A percentile compares a stretch with the other conserved stretches of the same genome.
Evolutionary conservation across 2,797 vertebrate genomes (phyloP).

Genomic region (Spheniscus humboldti): DNA sequence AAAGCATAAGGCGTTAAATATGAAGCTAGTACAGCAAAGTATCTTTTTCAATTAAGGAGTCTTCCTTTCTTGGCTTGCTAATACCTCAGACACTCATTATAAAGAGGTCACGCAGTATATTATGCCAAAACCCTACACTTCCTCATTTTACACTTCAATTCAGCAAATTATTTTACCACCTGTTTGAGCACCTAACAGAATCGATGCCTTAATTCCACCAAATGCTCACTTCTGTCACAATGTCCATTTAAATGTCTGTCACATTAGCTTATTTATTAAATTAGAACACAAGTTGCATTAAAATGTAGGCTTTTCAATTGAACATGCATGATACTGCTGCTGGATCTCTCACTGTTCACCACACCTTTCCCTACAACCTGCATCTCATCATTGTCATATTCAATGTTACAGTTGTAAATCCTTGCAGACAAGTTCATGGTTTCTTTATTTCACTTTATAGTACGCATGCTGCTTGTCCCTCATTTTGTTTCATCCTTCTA

Average conservation of each 20-base stretch:
- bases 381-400: rapidly evolving
- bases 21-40: background rate
- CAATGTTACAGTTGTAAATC: background rate
- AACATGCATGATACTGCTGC: background rate
- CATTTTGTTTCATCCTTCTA: background rate
- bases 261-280: background rate
- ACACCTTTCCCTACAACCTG: background rate
- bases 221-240: background rate
- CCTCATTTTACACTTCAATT: background rate
- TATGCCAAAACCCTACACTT: background rate
- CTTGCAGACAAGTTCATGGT: background rate
- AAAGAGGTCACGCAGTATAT: background rate
- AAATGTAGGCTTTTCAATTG: background rate
- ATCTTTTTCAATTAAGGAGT: background rate
- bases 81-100: background rate
- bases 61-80: background rate
- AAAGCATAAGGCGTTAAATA: background rate
- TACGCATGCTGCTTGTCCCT: background rate
- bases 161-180: background rate
- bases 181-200: background rate
- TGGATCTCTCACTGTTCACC: background rate
- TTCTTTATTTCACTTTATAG: background rate
- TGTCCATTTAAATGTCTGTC: background rate
- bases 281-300: background rate
- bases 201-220: background rate